Percentiles rank a stretch among this genome's conserved stretches.
Evolutionary conservation across 2,113 vertebrate genomes (phyloP).

Genomic region (Scomber japonicus): DNA sequence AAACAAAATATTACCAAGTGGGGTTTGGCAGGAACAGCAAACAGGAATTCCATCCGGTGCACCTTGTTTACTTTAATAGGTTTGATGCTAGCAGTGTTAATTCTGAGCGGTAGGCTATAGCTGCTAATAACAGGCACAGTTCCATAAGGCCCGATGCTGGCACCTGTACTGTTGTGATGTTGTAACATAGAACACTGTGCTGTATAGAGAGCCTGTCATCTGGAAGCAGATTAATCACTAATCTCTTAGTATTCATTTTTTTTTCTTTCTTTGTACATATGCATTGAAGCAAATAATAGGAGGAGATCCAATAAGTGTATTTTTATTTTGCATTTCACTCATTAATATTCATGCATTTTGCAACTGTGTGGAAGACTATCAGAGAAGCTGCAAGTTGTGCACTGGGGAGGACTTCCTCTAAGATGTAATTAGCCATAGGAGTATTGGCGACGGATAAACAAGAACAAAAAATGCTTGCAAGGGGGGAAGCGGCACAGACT

Average conservation of each 20-base stretch:
- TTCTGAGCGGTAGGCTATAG: slow-evolving; percentile 28
- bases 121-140: slow-evolving; percentile 40
- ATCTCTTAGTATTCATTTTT: not conserved
- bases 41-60: slow-evolving; percentile 24
- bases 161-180: slow-evolving; percentile 5
- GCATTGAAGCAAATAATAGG: not conserved
- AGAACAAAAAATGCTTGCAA: slow-evolving; percentile 8
- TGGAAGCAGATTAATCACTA: slow-evolving; percentile 18
- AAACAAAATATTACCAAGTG: slow-evolving; percentile 41
- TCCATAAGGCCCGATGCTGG: slow-evolving; percentile 39
- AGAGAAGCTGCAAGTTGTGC: slow-evolving; percentile 1
- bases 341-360: slow-evolving; percentile 38
- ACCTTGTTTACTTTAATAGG: slow-evolving; percentile 54
- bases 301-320: not conserved
- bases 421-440: slow-evolving; percentile 26
- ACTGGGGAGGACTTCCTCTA: not conserved
- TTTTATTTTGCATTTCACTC: slow-evolving; percentile 25
- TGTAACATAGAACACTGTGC: slow-evolving; percentile 8
- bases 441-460: slow-evolving; percentile 3
- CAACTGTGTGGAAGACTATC: slow-evolving; percentile 3
- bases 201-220: slow-evolving; percentile 5
- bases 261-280: too few relatives aligned
- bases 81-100: slow-evolving; percentile 40
- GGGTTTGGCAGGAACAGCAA: slow-evolving; percentile 42
- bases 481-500: slow-evolving; percentile 1